A percentile compares a stretch with the other conserved stretches of the same genome.
Evolutionary conservation across 2,113 vertebrate species (phyloP).

Genomic region (Pelobates fuscus): DNA sequence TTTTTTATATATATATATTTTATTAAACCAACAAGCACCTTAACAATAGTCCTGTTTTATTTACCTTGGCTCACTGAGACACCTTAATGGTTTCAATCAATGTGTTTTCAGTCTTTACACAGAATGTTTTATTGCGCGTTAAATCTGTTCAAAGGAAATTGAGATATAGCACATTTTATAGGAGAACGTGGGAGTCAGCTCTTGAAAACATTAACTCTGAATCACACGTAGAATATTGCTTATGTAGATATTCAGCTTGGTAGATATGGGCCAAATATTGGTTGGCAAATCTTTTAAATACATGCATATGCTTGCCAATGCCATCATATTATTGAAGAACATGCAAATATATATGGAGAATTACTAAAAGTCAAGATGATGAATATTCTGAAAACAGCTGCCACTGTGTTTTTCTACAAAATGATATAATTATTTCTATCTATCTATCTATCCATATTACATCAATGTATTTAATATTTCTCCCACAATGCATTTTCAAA

Average conservation of each 20-base stretch:
- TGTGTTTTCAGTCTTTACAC: too few species aligned
- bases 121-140: not conserved
- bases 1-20: too few species aligned
- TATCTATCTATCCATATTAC: too few species aligned
- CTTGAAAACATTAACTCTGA: conserved; percentile 9
- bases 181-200: conserved; percentile 12
- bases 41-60: too few species aligned
- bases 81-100: too few species aligned
- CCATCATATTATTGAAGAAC: not conserved
- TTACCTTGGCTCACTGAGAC: too few species aligned
- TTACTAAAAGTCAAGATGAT: not conserved
- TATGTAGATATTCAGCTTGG: conserved; percentile 8
- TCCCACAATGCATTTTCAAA: too few species aligned
- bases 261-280: not conserved
- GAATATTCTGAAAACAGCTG: not conserved
- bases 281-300: conserved; percentile 7
- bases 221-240: conserved; percentile 15
- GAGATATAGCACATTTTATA: conserved; percentile 1
- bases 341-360: not conserved
- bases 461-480: too few species aligned
- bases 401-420: too few species aligned
- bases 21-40: too few species aligned
- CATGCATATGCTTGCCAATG: not conserved
- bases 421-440: too few species aligned
- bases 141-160: not conserved